Evolutionary conservation across 2,797 vertebrate genomes (phyloP), one percentile per base, ranked within the genome.

Genomic region (Nyctibius grandis): DNA sequence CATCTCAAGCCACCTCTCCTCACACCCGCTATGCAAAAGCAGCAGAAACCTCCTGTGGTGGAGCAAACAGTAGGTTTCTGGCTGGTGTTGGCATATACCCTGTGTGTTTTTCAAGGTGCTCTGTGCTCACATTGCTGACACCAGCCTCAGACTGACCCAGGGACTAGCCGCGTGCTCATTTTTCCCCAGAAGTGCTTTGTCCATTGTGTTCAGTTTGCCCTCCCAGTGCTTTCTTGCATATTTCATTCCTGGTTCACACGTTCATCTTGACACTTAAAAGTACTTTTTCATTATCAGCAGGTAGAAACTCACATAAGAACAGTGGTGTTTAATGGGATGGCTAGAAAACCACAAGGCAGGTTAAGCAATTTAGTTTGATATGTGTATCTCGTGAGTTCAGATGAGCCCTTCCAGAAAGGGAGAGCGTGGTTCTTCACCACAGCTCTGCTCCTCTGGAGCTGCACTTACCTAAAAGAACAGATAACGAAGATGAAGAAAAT

Each of bases 21-120:
- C 2, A 0, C n/a, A 11, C 34, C 17, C 3, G 0, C 25, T 15
- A 1, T 10, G 15, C 29, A n/a, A 28, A 60, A 56, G 36, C 36
- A 51, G 60, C 42, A 34, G n/a, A 29, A 28, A 6, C 17, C 50
- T 67, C 34, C 17, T 22, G 36, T 2, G 3, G 36, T 23, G 25
- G 50, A 44, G 51, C 29, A 65, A 31, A 17, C 26, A 5, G 12
- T 9, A 38, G 31, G 26, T 10, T 40, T 81, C 20, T 76, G 23
- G 5, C 42, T 53, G 70, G 31, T 22, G 20, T 16, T 45, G 29
- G 33, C n/a, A 28, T 7, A 29, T 17, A 31, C 23, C 20, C 20
- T 50, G 14, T 25, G 5, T 28, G 45, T 11, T n/a, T 59, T 89
- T 59, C 28, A 38, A 28, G 40, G 23, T 50, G 54, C 15, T 78